Conservation (phyloP, 2,113 vertebrate genomes). For the Lethenteron reissneri region DNA sequence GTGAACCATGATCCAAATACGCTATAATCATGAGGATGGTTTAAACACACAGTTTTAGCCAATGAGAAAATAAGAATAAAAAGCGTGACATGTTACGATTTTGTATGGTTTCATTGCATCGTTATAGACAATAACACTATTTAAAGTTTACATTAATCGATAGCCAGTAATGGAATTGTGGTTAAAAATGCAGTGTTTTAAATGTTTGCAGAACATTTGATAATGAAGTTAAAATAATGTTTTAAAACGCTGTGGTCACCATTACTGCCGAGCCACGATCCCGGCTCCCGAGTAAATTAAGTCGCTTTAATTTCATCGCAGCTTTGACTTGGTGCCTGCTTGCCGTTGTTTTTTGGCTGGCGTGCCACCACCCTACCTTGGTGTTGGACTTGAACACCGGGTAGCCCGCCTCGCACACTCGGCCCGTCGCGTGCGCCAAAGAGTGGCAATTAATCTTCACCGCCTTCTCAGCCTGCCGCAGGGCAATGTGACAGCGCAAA, state of each 20-base stretch:
- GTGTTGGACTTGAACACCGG: slow-evolving; percentile 4
- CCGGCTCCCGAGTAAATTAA: neutral
- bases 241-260: neutral
- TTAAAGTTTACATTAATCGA: too few species aligned
- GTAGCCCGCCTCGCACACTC: neutral
- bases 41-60: too few species aligned
- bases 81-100: too few species aligned
- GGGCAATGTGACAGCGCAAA: too few species aligned
- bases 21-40: too few species aligned
- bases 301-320: neutral
- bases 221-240: neutral
- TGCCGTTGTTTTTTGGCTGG: neutral
- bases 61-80: too few species aligned
- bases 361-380: neutral
- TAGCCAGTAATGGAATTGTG: neutral
- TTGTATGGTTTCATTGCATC: too few species aligned
- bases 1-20: too few species aligned
- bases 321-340: neutral
- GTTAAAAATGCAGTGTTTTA: neutral
- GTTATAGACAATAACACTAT: too few species aligned
- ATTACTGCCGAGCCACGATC: neutral
- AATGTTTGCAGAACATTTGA: neutral
- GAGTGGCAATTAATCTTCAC: slow-evolving; percentile 4
- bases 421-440: neutral
- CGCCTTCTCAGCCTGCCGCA: neutral